phyloP scores from a whole-genome alignment of 2,888 invertebrate genomes.

The Tiliacea citrago region DNA sequence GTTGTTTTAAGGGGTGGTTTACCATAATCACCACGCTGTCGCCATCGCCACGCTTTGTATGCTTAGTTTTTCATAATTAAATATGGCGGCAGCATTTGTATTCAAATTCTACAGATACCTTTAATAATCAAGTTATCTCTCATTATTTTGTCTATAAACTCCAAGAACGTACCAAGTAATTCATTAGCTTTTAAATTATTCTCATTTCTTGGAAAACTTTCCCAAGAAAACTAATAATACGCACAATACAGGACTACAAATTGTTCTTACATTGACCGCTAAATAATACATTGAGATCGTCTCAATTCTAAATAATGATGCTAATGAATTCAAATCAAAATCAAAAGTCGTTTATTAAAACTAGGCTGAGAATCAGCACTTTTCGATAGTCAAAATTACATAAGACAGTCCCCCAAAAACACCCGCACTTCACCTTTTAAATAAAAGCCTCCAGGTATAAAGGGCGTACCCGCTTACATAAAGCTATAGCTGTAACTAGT shows the following conservation, averaged over 20 bases:
- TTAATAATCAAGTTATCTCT: conserved; percentile 10
- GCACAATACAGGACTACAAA: neutral
- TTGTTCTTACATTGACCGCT: neutral
- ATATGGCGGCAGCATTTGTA: neutral
- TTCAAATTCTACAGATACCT: neutral
- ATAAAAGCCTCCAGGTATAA: no score
- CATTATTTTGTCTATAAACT: neutral
- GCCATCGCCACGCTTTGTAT: no score
- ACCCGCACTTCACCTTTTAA: no score
- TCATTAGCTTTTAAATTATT: neutral
- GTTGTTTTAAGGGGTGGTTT: no score
- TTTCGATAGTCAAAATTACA: no score
- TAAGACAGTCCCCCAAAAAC: no score
- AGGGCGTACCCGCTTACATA: no score
- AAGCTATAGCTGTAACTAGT: no score
- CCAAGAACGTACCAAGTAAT: neutral
- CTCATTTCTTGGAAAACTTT: neutral
- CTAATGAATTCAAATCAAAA: no score
- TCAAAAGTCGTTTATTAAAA: no score
- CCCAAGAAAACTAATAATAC: neutral
- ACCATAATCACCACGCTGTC: no score
- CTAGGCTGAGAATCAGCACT: no score
- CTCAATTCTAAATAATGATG: neutral
- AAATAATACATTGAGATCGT: neutral
- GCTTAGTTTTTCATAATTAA: neutral